Percentiles rank a stretch among this genome's conserved stretches.
Evolutionary conservation across 2,888 invertebrate species (phyloP).

Genomic region (Congeria kusceri): DNA sequence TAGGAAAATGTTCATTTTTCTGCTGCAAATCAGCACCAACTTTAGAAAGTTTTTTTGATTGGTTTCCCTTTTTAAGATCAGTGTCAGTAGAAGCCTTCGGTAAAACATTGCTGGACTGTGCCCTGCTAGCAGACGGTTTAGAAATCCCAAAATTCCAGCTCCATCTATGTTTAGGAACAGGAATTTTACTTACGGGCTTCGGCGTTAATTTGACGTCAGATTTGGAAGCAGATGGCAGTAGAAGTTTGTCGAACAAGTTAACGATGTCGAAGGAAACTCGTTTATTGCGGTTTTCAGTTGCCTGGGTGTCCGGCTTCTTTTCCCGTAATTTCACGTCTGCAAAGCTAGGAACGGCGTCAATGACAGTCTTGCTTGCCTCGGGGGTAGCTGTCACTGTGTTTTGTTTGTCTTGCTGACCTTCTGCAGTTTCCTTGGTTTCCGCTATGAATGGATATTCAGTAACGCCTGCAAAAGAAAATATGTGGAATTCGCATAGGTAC

Average conservation of each 20-base stretch:
- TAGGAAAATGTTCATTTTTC: constrained; percentile 53
- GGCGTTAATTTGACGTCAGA: constrained; percentile 44
- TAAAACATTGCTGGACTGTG: neutral
- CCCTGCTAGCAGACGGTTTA: constrained; percentile 18
- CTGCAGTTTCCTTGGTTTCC: constrained; percentile 27
- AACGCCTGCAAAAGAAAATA: constrained; percentile 16
- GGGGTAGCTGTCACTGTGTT: constrained; percentile 2
- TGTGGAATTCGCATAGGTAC: too few relatives aligned
- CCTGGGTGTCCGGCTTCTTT: constrained; percentile 22
- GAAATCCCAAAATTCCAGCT: constrained; percentile 60
- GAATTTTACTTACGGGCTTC: constrained; percentile 52
- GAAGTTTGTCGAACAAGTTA: constrained; percentile 79
- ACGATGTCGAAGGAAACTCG: constrained; percentile 75
- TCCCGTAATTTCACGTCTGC: constrained; percentile 34
- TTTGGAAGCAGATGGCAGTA: constrained; percentile 67
- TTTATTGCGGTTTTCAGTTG: constrained; percentile 52
- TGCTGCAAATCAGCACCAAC: neutral
- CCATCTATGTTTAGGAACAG: constrained; percentile 56
- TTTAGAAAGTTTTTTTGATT: constrained; percentile 14
- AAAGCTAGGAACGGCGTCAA: neutral
- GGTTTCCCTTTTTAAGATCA: constrained; percentile 14
- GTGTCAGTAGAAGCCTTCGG: constrained; percentile 36
- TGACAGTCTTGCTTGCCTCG: constrained; percentile 4
- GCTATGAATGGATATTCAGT: constrained; percentile 68
- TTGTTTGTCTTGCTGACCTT: neutral